phyloP scores from a whole-genome alignment of 2,113 vertebrate genomes.

The Thunnus maccoyii region DNA sequence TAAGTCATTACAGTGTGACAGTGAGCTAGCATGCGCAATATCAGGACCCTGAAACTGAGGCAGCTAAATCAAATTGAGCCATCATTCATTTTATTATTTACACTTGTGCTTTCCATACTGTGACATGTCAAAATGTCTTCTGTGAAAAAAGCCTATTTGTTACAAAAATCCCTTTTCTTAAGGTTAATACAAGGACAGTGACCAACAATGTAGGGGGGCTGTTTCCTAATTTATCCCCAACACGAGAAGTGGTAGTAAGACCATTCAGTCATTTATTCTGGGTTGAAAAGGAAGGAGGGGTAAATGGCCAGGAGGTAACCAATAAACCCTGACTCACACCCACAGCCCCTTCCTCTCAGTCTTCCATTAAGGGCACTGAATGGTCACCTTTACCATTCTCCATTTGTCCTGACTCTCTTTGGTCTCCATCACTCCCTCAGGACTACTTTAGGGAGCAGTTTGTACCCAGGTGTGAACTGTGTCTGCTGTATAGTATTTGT shows the following conservation, averaged over 20 bases:
- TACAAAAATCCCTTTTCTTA: neutral
- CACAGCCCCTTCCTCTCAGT: constrained; percentile 24
- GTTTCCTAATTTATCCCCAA: constrained; percentile 47
- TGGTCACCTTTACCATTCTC: constrained; percentile 63
- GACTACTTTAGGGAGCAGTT: constrained; percentile 30
- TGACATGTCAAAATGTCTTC: too few species aligned
- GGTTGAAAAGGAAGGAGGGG: constrained; percentile 59
- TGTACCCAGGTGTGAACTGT: constrained; percentile 41
- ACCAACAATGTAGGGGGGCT: neutral
- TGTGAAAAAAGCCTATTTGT: too few species aligned
- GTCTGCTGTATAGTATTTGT: too few species aligned
- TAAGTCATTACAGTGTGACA: too few species aligned
- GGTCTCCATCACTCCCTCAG: constrained; percentile 45
- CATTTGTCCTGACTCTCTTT: constrained; percentile 38
- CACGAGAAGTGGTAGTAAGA: constrained; percentile 9
- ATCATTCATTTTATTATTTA: too few species aligned
- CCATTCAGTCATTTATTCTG: constrained; percentile 51
- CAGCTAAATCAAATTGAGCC: too few species aligned
- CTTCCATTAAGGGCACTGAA: constrained; percentile 45
- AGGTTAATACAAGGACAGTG: neutral
- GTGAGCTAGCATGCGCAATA: too few species aligned
- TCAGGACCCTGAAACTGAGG: too few species aligned
- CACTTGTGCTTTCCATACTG: too few species aligned
- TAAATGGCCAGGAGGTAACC: constrained; percentile 54
- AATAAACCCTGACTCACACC: constrained; percentile 63